Evolutionary conservation across 2,797 vertebrate genomes (phyloP).

Genomic region (Clarias pachynema): DNA sequence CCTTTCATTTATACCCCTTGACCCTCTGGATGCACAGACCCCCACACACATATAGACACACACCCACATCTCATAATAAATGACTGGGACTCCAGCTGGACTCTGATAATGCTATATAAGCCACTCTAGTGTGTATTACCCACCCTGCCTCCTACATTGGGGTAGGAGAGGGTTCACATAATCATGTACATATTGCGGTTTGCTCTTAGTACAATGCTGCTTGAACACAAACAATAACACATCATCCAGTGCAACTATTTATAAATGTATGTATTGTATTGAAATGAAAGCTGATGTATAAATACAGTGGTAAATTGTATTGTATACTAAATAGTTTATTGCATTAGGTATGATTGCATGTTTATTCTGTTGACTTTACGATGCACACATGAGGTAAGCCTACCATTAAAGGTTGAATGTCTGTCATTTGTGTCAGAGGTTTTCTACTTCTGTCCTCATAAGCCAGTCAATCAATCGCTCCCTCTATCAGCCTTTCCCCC

Average conservation of each 20-base stretch:
- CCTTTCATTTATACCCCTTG: slow-evolving; percentile 17
- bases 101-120: slow-evolving; percentile 43
- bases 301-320: background rate
- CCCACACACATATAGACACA: background rate
- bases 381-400: background rate
- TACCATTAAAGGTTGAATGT: background rate
- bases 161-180: background rate
- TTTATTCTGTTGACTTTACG: background rate
- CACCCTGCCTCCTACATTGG: background rate
- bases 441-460: background rate
- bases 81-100: slow-evolving; percentile 48
- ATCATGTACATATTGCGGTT: background rate
- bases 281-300: background rate
- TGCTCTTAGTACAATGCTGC: background rate
- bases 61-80: slow-evolving; percentile 45
- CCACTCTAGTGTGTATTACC: slow-evolving; percentile 28
- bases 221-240: background rate
- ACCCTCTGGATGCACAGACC: background rate
- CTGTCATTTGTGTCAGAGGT: background rate
- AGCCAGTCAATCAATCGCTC: slow-evolving; percentile 48
- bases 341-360: background rate
- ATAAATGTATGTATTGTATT: background rate
- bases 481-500: slow-evolving; percentile 42
- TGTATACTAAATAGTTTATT: background rate
- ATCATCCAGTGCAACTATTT: background rate